Percentiles rank a stretch among this genome's conserved stretches.
phyloP scores from a whole-genome alignment of 2,113 vertebrate species.

The Atractosteus spatula region DNA sequence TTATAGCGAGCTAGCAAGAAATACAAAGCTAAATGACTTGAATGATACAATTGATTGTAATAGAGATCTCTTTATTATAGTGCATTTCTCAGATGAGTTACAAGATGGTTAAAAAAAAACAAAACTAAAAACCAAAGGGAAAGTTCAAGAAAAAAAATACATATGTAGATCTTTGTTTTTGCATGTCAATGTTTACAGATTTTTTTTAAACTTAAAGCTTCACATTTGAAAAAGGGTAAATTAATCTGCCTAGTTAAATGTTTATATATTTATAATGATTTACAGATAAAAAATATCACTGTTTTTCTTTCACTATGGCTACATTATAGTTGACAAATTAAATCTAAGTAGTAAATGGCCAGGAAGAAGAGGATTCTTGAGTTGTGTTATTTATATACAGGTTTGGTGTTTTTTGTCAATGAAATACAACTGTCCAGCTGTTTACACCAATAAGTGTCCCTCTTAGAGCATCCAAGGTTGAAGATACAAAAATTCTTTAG shows the following conservation, averaged over 20 bases:
- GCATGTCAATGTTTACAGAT: slow-evolving; percentile 35
- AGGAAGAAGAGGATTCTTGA: slow-evolving; percentile 33
- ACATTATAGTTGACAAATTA: slow-evolving; percentile 27
- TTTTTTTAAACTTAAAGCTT: slow-evolving; percentile 58
- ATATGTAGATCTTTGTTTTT: slow-evolving; percentile 44
- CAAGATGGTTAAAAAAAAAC: slow-evolving; percentile 55
- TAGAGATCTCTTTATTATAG: slow-evolving; percentile 73
- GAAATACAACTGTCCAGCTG: slow-evolving; percentile 32
- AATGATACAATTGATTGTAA: slow-evolving; percentile 34
- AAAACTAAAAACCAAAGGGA: slow-evolving; percentile 38
- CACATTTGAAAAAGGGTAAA: slow-evolving; percentile 52
- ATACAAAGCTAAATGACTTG: neutral
- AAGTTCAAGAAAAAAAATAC: slow-evolving; percentile 33
- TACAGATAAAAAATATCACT: slow-evolving; percentile 31
- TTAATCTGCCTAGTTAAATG: slow-evolving; percentile 40
- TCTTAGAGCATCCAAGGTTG: no score
- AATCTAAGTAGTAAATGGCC: slow-evolving; percentile 16
- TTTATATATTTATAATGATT: slow-evolving; percentile 45
- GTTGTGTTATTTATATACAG: slow-evolving; percentile 14
- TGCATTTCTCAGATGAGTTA: slow-evolving; percentile 68
- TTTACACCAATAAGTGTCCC: neutral
- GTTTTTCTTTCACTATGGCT: slow-evolving; percentile 34
- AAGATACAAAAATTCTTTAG: slow-evolving; percentile 17
- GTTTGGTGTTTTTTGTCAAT: slow-evolving; percentile 31
- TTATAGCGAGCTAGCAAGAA: neutral